Evolutionary conservation across 2,888 invertebrate species (phyloP).

Genomic region (Hypomecis punctinalis): DNA sequence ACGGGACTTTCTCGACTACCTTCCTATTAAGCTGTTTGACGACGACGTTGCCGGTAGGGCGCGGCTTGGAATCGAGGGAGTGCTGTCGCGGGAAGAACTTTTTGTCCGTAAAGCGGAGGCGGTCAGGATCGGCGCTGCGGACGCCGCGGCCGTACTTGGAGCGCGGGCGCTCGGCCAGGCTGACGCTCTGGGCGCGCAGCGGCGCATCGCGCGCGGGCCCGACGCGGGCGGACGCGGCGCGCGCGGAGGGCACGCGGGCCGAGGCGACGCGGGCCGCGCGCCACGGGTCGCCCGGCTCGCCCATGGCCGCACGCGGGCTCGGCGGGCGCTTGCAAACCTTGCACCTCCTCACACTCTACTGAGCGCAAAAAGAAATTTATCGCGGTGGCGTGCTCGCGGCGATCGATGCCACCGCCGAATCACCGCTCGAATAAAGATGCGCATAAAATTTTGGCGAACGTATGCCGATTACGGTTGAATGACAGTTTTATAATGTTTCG

Average conservation of each 20-base stretch:
- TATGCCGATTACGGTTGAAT: constrained; percentile 59
- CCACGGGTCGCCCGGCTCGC: constrained; percentile 11
- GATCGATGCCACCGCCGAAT: constrained; percentile 72
- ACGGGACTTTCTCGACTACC: constrained; percentile 69
- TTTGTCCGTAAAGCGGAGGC: constrained; percentile 58
- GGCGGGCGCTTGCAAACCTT: constrained; percentile 67
- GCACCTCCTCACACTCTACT: constrained; percentile 62
- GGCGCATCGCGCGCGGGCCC: constrained; percentile 47
- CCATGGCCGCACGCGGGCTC: constrained; percentile 51
- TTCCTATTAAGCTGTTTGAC: constrained; percentile 72
- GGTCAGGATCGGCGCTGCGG: constrained; percentile 68
- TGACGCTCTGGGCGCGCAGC: constrained; percentile 74
- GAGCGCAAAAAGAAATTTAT: constrained; percentile 81
- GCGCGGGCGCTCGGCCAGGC: constrained; percentile 67
- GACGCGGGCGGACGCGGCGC: constrained; percentile 50
- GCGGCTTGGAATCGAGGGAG: constrained; percentile 51
- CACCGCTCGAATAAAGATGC: constrained; percentile 72
- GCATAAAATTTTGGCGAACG: constrained; percentile 73
- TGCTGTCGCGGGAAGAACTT: constrained; percentile 56
- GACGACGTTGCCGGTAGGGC: constrained; percentile 49
- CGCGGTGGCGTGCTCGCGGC: constrained; percentile 72
- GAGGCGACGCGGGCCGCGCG: constrained; percentile 54
- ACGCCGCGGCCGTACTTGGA: constrained; percentile 68
- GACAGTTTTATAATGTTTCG: constrained; percentile 60
- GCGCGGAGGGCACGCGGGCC: constrained; percentile 23